Percentiles rank a stretch among this genome's conserved stretches.
Evolutionary conservation across 2,888 invertebrate genomes (phyloP).

Genomic region (Molorchus minor): DNA sequence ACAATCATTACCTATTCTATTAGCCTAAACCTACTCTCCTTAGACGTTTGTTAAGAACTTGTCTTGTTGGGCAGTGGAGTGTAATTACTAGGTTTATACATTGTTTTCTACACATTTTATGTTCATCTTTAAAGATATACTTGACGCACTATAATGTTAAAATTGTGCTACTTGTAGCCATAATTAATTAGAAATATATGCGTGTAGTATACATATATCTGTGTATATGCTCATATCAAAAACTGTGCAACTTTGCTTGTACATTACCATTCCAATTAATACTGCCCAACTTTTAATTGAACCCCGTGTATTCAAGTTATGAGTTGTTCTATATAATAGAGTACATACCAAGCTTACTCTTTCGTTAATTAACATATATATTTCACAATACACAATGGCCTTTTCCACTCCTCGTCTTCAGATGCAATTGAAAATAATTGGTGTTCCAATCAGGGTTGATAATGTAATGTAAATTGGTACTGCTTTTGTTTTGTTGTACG

Average conservation of each 20-base stretch:
- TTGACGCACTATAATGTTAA: no score
- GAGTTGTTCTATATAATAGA: background rate
- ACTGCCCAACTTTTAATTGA: background rate
- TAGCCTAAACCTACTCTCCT: no score
- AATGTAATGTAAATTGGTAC: background rate
- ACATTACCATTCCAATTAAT: background rate
- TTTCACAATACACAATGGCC: conserved; percentile 5
- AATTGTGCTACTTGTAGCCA: no score
- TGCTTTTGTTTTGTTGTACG: no score
- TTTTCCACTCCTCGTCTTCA: conserved; percentile 9
- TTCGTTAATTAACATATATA: conserved; percentile 8
- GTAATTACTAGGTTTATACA: no score
- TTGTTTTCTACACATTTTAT: no score
- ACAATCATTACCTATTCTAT: no score
- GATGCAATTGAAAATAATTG: conserved; percentile 16
- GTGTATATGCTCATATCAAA: background rate
- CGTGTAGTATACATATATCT: no score
- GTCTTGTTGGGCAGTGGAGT: no score
- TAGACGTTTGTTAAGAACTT: no score
- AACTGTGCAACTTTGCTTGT: background rate
- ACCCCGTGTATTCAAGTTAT: background rate
- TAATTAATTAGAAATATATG: no score
- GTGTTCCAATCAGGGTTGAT: background rate
- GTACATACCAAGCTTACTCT: background rate
- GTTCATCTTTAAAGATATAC: no score